Percentiles rank a stretch among this genome's conserved stretches.
These are phyloP conservation scores for Entomobrya proxima DNA, from an alignment of 2,888 invertebrate genomes.

Conservation along the genomic window DNA sequence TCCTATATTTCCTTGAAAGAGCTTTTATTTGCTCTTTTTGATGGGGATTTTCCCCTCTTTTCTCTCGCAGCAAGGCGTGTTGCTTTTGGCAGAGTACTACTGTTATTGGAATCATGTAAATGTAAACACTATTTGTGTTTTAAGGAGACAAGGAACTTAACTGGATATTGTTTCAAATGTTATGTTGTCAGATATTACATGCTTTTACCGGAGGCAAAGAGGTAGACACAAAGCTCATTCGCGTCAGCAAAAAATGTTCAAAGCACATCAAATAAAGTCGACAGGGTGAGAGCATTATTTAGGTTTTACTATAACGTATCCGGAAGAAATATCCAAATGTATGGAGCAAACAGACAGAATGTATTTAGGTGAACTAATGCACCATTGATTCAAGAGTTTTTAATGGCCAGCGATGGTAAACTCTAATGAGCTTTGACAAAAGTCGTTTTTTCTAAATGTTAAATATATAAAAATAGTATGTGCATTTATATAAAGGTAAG, in stretches of 20 bases:
- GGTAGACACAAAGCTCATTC: not conserved
- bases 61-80: not conserved
- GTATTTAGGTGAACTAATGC: conserved; percentile 8
- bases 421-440: too few relatives aligned
- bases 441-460: too few relatives aligned
- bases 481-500: too few relatives aligned
- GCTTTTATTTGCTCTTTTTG: conserved; percentile 17
- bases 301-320: too few relatives aligned
- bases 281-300: not conserved
- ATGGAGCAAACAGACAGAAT: not conserved
- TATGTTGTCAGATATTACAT: not conserved
- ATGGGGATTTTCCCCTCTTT: conserved; percentile 10
- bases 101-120: conserved; percentile 15
- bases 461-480: too few relatives aligned
- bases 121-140: not conserved
- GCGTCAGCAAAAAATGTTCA: not conserved
- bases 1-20: not conserved
- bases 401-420: too few relatives aligned
- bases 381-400: too few relatives aligned
- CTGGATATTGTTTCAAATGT: not conserved
- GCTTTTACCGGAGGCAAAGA: not conserved
- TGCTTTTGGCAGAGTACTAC: not conserved
- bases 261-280: not conserved
- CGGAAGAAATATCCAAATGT: too few relatives aligned
- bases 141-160: not conserved